These are phyloP conservation scores for Nycteola revayana DNA, from an alignment of 2,888 invertebrate species.

Conservation along the genomic window DNA sequence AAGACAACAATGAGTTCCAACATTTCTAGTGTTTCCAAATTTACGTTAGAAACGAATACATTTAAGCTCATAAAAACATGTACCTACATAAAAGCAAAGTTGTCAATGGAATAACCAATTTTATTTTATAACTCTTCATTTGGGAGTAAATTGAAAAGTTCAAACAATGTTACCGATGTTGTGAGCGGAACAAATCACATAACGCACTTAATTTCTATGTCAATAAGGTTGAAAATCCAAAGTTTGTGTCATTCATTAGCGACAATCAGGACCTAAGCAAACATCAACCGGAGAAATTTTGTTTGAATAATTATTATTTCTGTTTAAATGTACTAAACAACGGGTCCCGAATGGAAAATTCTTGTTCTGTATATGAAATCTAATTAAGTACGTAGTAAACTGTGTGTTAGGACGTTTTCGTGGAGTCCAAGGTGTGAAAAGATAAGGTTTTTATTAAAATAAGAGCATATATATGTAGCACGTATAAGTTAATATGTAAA, in stretches of 20 bases:
- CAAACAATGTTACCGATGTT: slow-evolving; percentile 23
- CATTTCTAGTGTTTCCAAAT: no score
- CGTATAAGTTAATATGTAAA: no score
- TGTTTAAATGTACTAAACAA: slow-evolving; percentile 57
- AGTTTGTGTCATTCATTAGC: slow-evolving; percentile 43
- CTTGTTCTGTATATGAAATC: slow-evolving; percentile 42
- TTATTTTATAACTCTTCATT: slow-evolving; percentile 1
- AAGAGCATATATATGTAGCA: no score
- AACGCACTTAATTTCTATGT: slow-evolving; percentile 26
- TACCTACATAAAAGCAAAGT: no score
- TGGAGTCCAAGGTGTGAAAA: background rate
- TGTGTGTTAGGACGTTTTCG: slow-evolving; percentile 6
- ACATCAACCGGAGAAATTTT: slow-evolving; percentile 52
- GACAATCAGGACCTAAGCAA: slow-evolving; percentile 65
- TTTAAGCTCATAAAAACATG: no score
- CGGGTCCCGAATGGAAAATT: slow-evolving; percentile 45
- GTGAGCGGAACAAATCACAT: slow-evolving; percentile 15
- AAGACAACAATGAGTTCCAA: no score
- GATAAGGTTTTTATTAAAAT: no score
- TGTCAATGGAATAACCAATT: no score
- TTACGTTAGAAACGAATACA: no score
- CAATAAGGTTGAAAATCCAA: slow-evolving; percentile 36
- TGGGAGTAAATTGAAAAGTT: slow-evolving; percentile 23
- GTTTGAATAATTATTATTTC: slow-evolving; percentile 65
- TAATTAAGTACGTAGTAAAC: slow-evolving; percentile 36